Evolutionary conservation across 2,888 invertebrate species (phyloP), one percentile per base, ranked within the genome.

Genomic region (Orthosia cruda): DNA sequence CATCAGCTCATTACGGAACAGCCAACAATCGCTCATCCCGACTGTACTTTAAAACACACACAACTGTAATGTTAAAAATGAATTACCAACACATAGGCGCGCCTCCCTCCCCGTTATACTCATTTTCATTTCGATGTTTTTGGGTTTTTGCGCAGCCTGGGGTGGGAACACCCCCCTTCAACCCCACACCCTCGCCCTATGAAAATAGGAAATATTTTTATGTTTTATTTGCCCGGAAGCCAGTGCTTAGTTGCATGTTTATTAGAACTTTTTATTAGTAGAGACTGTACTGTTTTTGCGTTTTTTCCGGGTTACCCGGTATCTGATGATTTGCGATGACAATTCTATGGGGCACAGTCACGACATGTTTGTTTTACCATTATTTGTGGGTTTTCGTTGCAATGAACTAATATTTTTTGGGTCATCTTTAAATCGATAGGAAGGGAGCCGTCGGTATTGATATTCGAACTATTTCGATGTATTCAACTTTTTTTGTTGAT

Each of bases 91-190:
- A 96, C 96, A 96, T 92, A 90, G 89, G 90, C 91, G 89, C 89
- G 86, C 76, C 84, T 71, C 87, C 94, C 93, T 90, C 95, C 95
- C 94, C 91, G 90, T 94, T 95, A 96, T 96, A 96, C 96, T 97
- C 96, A 97, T 96, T 97, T 96, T 96, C 96, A 96, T 96, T 96
- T 96, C 96, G 96, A 96, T 97, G 97, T 97, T 97, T 97, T 97
- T 95, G 96, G 96, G 97, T 97, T 97, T 97, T 97, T 97, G 97
- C 97, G 96, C 96, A 96, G 95, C 92, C 91, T 92, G 94, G 94
- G 92, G 89, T 91, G 87, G 88, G 85, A 84, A 84, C 20, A 85
- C 88, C 84, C 89, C 89, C 89, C 86, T 80, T 73, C 84, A 87
- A 58, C 78, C 85, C 89, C 93, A 90, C 93, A 95, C 95, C 95